Percentiles rank a stretch among this genome's conserved stretches.
Evolutionary conservation across 2,888 invertebrate genomes (phyloP).

Genomic region (Agrochola circellaris): DNA sequence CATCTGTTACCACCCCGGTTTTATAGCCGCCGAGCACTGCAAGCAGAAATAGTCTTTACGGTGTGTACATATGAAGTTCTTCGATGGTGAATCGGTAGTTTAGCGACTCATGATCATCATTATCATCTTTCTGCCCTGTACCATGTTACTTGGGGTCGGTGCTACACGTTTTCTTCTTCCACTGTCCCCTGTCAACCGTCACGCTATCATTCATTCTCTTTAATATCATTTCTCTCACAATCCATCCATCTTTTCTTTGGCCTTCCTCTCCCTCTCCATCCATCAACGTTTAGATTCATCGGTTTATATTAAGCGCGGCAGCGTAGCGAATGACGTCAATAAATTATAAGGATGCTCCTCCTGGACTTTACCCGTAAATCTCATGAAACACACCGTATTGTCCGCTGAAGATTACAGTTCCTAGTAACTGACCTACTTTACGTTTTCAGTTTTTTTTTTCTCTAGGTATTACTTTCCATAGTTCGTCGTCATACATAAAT

Average conservation of each 20-base stretch:
- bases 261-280: neutral
- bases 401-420: slow-evolving; percentile 30
- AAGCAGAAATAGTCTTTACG: too few relatives aligned
- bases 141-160: neutral
- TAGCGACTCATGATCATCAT: neutral
- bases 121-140: neutral
- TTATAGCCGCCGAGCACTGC: too few relatives aligned
- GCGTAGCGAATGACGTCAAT: slow-evolving; percentile 38
- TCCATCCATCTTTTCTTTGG: neutral
- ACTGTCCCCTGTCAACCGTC: neutral
- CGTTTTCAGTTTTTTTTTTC: neutral
- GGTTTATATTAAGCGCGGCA: neutral
- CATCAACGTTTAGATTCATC: neutral
- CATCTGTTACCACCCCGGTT: too few relatives aligned
- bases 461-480: neutral
- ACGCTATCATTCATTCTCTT: neutral
- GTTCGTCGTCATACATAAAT: slow-evolving; percentile 5
- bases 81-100: too few relatives aligned
- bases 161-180: neutral
- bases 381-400: slow-evolving; percentile 9
- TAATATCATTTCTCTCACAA: neutral
- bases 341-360: slow-evolving; percentile 16
- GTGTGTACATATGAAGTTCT: too few relatives aligned
- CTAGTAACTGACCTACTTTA: slow-evolving; percentile 37
- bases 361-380: slow-evolving; percentile 37